Percentiles rank a stretch among this genome's conserved stretches.
Evolutionary conservation across 1,140 invertebrate genomes (phyloP).

Genomic region (Drosophila tsacasi): DNA sequence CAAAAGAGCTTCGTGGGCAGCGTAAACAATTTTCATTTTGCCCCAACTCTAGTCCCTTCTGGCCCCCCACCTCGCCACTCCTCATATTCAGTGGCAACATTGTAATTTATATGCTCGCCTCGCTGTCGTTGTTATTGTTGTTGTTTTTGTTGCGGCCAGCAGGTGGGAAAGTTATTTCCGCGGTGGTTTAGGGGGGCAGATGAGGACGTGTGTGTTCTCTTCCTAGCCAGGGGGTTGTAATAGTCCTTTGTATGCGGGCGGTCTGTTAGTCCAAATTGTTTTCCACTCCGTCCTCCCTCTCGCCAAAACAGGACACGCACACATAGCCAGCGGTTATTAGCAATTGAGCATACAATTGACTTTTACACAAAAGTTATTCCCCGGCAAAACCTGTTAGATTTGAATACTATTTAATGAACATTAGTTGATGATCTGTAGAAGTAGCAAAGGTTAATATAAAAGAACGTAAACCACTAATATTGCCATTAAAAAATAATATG

Average conservation of each 20-base stretch:
- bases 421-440: neutral
- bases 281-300: constrained; percentile 5
- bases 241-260: constrained; percentile 58
- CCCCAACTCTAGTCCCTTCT: neutral
- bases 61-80: neutral
- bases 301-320: constrained; percentile 26
- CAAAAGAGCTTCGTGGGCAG: constrained; percentile 47
- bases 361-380: constrained; percentile 33
- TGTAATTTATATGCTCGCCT: constrained; percentile 71
- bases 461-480: neutral
- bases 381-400: constrained; percentile 15
- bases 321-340: constrained; percentile 67
- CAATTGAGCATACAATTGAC: constrained; percentile 46
- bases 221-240: constrained; percentile 36
- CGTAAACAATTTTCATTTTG: constrained; percentile 75
- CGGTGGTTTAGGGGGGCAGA: constrained; percentile 4
- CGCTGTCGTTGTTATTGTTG: constrained; percentile 44
- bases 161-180: constrained; percentile 61
- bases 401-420: neutral
- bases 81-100: constrained; percentile 62
- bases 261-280: constrained; percentile 59
- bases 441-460: neutral
- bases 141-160: constrained; percentile 53
- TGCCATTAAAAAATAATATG: too few species aligned
- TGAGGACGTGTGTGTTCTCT: neutral